These are phyloP conservation scores for Heliangelus exortis DNA, from an alignment of 2,797 vertebrate genomes.

Conservation along the genomic window DNA sequence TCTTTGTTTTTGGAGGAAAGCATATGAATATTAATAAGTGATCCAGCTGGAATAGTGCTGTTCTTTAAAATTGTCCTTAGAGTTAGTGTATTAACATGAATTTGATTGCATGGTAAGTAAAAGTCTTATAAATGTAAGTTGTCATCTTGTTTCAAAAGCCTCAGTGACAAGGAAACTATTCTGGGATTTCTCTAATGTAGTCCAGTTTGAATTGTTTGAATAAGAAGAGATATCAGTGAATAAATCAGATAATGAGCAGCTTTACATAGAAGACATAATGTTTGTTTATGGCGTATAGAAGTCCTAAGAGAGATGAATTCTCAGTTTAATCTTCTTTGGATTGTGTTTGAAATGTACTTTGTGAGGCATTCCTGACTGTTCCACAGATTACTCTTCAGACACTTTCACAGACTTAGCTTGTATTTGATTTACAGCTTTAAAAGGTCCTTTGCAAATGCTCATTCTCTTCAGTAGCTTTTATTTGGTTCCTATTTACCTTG, in stretches of 20 bases:
- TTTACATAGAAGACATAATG: slow-evolving; percentile 29
- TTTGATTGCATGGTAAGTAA: background rate
- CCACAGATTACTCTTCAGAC: slow-evolving; percentile 2
- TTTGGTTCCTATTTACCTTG: background rate
- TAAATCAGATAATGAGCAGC: slow-evolving; percentile 53
- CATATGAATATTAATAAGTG: slow-evolving; percentile 29
- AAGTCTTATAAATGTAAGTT: slow-evolving; percentile 34
- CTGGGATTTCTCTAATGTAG: slow-evolving; percentile 8
- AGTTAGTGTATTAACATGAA: background rate
- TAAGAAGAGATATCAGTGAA: slow-evolving; percentile 25
- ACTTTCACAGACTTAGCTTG: background rate
- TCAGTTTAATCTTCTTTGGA: slow-evolving; percentile 51
- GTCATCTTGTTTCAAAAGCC: slow-evolving; percentile 19
- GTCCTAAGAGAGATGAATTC: slow-evolving; percentile 18
- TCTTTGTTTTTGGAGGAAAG: background rate
- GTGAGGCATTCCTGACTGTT: slow-evolving; percentile 6
- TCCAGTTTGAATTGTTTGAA: slow-evolving; percentile 33
- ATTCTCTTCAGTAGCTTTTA: background rate
- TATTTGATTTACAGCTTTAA: background rate
- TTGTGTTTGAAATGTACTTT: slow-evolving; percentile 45
- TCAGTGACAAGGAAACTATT: background rate
- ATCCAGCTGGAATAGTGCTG: slow-evolving; percentile 1
- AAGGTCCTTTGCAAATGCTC: background rate
- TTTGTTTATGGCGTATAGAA: slow-evolving; percentile 30
- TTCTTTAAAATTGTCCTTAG: slow-evolving; percentile 27